Percentiles rank a stretch among this genome's conserved stretches.
phyloP scores from a whole-genome alignment of 2,797 vertebrate species.

The Geotrypetes seraphini region DNA sequence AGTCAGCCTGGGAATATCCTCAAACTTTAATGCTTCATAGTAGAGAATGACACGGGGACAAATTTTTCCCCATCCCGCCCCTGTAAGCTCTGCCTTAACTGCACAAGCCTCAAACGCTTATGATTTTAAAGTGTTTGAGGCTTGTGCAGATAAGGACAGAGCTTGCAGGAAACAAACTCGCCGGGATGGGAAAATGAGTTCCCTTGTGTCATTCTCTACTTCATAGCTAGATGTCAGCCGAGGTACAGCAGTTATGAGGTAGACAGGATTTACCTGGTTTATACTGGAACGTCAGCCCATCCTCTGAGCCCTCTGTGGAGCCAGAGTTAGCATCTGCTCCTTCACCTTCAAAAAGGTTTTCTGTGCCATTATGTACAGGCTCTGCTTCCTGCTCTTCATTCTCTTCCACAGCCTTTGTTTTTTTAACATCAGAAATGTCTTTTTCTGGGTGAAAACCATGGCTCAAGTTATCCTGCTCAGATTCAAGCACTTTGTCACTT shows the following conservation, averaged over 20 bases:
- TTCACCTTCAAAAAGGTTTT: conserved; percentile 71
- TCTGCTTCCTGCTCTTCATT: conserved; percentile 73
- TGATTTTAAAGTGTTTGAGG: too few species aligned
- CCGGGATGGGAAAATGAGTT: too few species aligned
- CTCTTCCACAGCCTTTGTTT: conserved; percentile 55
- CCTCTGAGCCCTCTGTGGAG: conserved; percentile 52
- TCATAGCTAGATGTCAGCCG: too few species aligned
- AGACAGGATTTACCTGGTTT: conserved; percentile 61
- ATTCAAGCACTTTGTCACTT: conserved; percentile 56
- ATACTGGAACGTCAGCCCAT: conserved; percentile 44
- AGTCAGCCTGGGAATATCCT: too few species aligned
- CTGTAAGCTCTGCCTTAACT: too few species aligned
- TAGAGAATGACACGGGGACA: too few species aligned
- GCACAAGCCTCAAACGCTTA: too few species aligned
- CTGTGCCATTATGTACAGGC: conserved; percentile 74
- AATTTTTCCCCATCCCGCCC: too few species aligned
- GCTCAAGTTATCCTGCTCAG: conserved; percentile 41
- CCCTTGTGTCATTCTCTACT: too few species aligned
- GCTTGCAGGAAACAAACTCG: too few species aligned
- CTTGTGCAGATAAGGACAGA: too few species aligned
- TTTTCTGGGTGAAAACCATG: conserved; percentile 30
- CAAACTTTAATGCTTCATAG: too few species aligned
- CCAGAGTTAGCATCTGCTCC: conserved; percentile 46
- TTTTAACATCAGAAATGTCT: conserved; percentile 31
- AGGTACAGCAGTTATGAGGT: not conserved